Conservation (phyloP, 2,797 vertebrate genomes). For the Psittacula derbiana region DNA sequence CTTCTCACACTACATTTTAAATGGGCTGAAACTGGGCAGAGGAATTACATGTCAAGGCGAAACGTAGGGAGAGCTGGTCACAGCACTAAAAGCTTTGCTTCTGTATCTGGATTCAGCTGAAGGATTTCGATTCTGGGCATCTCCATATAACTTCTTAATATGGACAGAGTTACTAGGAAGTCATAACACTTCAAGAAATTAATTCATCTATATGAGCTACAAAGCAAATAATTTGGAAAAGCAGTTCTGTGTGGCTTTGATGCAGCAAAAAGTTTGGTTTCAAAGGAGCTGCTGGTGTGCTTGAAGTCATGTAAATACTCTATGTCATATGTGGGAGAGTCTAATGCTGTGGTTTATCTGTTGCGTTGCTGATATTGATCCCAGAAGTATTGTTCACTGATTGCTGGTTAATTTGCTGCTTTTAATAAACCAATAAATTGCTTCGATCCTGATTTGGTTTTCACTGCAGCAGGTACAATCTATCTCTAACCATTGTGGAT, state of each 20-base stretch:
- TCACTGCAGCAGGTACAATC: background rate
- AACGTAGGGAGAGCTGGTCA: background rate
- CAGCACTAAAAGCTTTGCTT: background rate
- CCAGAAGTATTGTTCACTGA: background rate
- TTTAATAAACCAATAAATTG: slow-evolving; percentile 21
- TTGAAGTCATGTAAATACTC: background rate
- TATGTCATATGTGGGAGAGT: background rate
- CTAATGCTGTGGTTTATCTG: background rate
- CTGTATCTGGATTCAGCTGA: background rate
- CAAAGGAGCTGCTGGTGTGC: background rate
- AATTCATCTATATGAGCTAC: background rate
- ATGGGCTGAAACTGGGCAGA: background rate
- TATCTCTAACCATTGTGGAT: background rate
- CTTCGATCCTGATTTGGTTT: background rate
- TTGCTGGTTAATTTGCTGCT: slow-evolving; percentile 1
- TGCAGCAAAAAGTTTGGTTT: background rate
- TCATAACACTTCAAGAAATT: background rate
- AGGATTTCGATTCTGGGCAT: background rate
- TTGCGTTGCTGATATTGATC: background rate
- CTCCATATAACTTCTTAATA: background rate
- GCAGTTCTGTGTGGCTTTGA: background rate
- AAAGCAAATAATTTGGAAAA: background rate
- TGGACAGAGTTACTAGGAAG: background rate
- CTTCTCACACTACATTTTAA: background rate
- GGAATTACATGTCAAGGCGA: background rate